These are phyloP conservation scores for Cavia porcellus DNA, from an alignment of 2,113 vertebrate species.

Conservation along the genomic window DNA sequence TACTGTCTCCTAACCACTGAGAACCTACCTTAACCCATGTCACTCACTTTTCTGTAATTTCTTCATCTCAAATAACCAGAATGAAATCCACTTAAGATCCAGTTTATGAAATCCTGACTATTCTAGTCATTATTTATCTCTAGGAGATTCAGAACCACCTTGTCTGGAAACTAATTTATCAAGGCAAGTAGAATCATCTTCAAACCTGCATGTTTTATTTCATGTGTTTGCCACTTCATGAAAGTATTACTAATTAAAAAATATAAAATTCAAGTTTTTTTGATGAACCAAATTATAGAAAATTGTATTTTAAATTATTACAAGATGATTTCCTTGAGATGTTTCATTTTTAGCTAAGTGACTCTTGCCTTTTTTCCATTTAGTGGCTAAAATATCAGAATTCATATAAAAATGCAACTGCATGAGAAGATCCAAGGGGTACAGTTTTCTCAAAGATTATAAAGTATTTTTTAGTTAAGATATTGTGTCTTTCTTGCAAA, in stretches of 20 bases:
- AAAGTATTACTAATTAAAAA: slow-evolving; percentile 42
- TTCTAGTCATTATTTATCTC: neutral
- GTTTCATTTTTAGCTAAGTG: slow-evolving; percentile 48
- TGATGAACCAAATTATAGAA: neutral
- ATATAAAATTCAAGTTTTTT: neutral
- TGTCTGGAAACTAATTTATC: neutral
- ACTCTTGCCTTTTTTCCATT: slow-evolving; percentile 36
- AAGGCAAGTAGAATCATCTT: neutral
- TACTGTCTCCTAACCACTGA: neutral
- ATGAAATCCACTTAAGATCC: neutral
- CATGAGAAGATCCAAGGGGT: neutral
- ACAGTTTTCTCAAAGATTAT: slow-evolving; percentile 22
- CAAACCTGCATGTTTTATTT: neutral
- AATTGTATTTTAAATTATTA: slow-evolving; percentile 17
- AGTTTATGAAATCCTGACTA: neutral
- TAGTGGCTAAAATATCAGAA: slow-evolving; percentile 14
- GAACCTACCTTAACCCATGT: neutral
- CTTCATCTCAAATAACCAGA: neutral
- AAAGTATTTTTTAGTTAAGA: neutral
- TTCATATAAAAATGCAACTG: slow-evolving; percentile 21
- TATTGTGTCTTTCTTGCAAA: neutral
- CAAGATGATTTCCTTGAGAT: neutral
- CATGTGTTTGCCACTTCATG: neutral
- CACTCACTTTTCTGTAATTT: neutral
- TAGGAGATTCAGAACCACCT: neutral